phyloP scores from a whole-genome alignment of 2,113 vertebrate genomes.

The Neofelis nebulosa region DNA sequence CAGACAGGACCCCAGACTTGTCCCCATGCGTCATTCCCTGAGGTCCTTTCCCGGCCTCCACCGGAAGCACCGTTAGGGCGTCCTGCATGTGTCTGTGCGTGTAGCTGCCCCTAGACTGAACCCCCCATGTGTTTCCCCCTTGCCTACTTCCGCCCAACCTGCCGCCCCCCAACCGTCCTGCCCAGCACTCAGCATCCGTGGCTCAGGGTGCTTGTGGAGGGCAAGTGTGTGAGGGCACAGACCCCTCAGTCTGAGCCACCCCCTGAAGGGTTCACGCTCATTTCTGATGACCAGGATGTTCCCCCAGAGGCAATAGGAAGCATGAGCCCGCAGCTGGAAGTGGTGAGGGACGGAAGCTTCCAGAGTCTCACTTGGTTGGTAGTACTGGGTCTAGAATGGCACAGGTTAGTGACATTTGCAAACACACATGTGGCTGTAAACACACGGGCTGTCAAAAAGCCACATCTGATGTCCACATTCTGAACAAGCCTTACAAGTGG shows the following conservation, averaged over 20 bases:
- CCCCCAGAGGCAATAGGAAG: rapidly evolving
- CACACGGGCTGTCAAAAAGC: rapidly evolving
- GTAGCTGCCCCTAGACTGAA: rapidly evolving
- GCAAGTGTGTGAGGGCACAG: rapidly evolving
- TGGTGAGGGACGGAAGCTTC: background rate
- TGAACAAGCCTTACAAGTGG: background rate
- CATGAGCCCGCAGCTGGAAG: rapidly evolving
- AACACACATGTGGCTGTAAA: rapidly evolving
- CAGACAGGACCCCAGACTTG: rapidly evolving
- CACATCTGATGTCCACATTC: no score
- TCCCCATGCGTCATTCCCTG: no score
- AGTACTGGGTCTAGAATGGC: rapidly evolving
- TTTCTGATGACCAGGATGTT: rapidly evolving
- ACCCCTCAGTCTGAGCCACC: background rate
- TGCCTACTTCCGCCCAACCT: rapidly evolving
- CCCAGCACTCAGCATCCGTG: rapidly evolving
- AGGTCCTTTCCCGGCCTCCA: rapidly evolving
- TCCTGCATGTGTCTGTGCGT: rapidly evolving
- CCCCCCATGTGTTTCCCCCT: rapidly evolving
- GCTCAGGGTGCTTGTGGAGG: rapidly evolving
- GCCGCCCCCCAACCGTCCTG: rapidly evolving
- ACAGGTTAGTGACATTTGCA: rapidly evolving
- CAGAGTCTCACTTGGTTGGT: rapidly evolving
- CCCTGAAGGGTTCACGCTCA: no score
- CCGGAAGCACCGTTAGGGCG: rapidly evolving